phyloP scores from a whole-genome alignment of 2,113 vertebrate genomes.

The Oncorhynchus keta region DNA sequence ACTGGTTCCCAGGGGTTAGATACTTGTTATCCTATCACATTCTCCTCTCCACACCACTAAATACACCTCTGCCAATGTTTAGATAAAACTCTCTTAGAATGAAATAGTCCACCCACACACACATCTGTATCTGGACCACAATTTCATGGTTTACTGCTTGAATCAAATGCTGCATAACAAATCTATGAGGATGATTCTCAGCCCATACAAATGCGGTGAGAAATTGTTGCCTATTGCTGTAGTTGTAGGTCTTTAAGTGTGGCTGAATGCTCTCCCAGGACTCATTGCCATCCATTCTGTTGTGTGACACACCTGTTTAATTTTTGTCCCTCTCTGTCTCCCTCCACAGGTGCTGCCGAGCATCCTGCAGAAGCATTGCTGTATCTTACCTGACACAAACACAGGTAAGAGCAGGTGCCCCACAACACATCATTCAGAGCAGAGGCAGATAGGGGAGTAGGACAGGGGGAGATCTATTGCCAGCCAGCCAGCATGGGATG shows the following conservation, averaged over 20 bases:
- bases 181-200: not conserved
- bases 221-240: conserved; percentile 29
- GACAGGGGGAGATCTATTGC: not conserved
- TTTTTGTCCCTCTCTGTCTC: conserved; percentile 13
- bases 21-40: not conserved
- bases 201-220: conserved; percentile 38
- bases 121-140: not conserved
- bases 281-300: conserved; percentile 44
- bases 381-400: conserved; percentile 92
- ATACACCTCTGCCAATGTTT: not conserved
- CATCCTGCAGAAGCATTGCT: conserved; percentile 98
- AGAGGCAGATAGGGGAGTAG: conserved; percentile 14
- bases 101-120: conserved; percentile 29
- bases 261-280: conserved; percentile 22
- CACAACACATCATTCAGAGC: conserved; percentile 33
- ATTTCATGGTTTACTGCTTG: conserved; percentile 13
- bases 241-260: conserved; percentile 27
- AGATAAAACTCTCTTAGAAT: not conserved
- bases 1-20: not conserved
- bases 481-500: conserved; percentile 2
- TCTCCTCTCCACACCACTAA: not conserved
- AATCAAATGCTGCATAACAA: not conserved
- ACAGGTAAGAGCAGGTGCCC: conserved; percentile 80
- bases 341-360: conserved; percentile 85
- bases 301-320: conserved; percentile 36